Percentiles rank a stretch among this genome's conserved stretches.
Conservation (phyloP, 2,113 vertebrate genomes). For the Gasterosteus nipponicus region DNA sequence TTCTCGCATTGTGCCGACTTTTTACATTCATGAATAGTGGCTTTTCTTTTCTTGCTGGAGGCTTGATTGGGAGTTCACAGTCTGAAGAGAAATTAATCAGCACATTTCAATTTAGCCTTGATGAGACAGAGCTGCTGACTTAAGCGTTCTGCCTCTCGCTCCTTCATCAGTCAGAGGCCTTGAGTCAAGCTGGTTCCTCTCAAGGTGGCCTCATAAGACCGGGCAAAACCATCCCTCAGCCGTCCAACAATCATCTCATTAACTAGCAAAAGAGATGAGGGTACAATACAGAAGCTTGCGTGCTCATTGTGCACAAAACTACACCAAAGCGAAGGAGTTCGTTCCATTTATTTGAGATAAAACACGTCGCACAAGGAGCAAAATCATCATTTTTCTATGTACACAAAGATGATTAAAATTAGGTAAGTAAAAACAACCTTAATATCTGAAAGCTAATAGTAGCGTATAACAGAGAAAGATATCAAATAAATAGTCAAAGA, state of each 20-base stretch:
- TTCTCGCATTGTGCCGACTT: slow-evolving; percentile 38
- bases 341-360: not conserved
- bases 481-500: not conserved
- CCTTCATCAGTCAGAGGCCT: slow-evolving; percentile 55
- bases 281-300: slow-evolving; percentile 47
- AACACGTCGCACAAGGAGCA: not conserved
- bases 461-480: not conserved
- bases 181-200: slow-evolving; percentile 42
- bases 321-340: slow-evolving; percentile 17
- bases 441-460: not conserved
- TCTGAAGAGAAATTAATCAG: slow-evolving; percentile 66
- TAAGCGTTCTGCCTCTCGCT: slow-evolving; percentile 36
- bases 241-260: slow-evolving; percentile 51
- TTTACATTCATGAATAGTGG: slow-evolving; percentile 51
- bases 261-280: slow-evolving; percentile 57
- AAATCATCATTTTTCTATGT: not conserved
- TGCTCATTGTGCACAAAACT: slow-evolving; percentile 16
- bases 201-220: slow-evolving; percentile 46
- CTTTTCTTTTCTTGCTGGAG: slow-evolving; percentile 32
- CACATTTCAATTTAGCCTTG: slow-evolving; percentile 60
- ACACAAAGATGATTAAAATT: not conserved
- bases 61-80: slow-evolving; percentile 64
- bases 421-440: not conserved
- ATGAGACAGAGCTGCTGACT: slow-evolving; percentile 70
- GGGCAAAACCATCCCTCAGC: slow-evolving; percentile 36